Evolutionary conservation across 2,797 vertebrate genomes (phyloP).

Genomic region (Sebastiscus albofasciatus): DNA sequence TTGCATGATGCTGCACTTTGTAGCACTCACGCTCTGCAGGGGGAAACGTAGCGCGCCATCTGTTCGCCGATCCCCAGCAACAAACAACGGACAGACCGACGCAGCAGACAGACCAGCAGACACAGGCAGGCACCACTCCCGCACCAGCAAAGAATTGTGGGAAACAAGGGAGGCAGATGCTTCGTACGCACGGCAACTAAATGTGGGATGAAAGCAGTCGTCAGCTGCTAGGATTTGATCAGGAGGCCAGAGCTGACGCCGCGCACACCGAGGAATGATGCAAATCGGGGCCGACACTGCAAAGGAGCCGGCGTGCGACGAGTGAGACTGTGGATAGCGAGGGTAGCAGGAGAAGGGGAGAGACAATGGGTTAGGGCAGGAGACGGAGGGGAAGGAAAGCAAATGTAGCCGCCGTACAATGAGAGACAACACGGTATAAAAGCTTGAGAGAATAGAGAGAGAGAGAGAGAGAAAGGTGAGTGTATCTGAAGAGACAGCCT

Average conservation of each 20-base stretch:
- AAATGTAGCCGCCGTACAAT: background rate
- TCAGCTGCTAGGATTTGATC: constrained; percentile 67
- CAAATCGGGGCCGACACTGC: constrained; percentile 70
- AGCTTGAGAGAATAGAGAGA: constrained; percentile 17
- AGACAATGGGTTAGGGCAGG: background rate
- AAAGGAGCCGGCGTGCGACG: constrained; percentile 48
- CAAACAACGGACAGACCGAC: constrained; percentile 61
- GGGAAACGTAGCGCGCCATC: constrained; percentile 71
- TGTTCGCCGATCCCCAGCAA: constrained; percentile 70
- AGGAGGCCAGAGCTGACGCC: constrained; percentile 59
- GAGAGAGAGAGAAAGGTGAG: background rate
- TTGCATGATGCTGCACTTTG: constrained; percentile 70
- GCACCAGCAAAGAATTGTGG: constrained; percentile 61
- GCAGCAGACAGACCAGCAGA: constrained; percentile 58
- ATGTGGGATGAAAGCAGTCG: constrained; percentile 69
- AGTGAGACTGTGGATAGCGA: constrained; percentile 24
- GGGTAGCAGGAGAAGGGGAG: constrained; percentile 11
- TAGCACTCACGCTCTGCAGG: constrained; percentile 66
- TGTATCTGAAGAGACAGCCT: constrained; percentile 26
- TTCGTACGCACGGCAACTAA: constrained; percentile 53
- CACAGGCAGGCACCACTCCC: constrained; percentile 41
- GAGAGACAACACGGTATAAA: background rate
- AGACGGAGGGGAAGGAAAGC: background rate
- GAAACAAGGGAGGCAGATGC: constrained; percentile 42
- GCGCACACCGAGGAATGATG: constrained; percentile 50